A percentile compares a stretch with the other conserved stretches of the same genome.
Evolutionary conservation across 2,113 vertebrate species (phyloP).

Genomic region (Thermophis baileyi): DNA sequence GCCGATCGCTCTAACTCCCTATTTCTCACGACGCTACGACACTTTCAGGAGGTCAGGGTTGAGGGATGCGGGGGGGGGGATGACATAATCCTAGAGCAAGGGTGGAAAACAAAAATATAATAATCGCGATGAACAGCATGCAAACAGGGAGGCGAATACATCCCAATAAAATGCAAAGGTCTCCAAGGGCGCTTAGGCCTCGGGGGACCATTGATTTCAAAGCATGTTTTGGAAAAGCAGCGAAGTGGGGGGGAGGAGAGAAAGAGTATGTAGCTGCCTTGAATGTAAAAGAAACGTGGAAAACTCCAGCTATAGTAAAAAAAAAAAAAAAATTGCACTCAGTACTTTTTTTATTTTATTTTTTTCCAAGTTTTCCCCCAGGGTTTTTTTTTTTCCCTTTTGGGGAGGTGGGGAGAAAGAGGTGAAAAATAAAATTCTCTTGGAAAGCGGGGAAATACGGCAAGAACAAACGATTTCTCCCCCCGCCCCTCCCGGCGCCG

Average conservation of each 20-base stretch:
- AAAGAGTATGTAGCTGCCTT: neutral
- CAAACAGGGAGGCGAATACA: neutral
- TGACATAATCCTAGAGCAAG: constrained; percentile 4
- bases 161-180: neutral
- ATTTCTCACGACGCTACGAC: constrained; percentile 12
- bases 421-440: neutral
- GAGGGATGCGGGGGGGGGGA: neutral
- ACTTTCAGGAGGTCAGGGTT: neutral
- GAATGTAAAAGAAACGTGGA: constrained; percentile 3
- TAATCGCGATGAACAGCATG: neutral
- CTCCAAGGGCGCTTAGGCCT: constrained; percentile 37
- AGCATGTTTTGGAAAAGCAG: neutral
- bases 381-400: neutral
- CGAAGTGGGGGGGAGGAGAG: neutral
- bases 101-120: neutral
- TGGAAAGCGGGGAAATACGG: neutral
- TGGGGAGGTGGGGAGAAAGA: neutral
- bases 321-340: neutral
- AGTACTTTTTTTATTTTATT: constrained; percentile 3
- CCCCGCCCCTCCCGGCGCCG: neutral
- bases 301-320: constrained; percentile 26
- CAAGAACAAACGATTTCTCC: constrained; percentile 10
- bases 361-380: neutral
- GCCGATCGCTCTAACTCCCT: constrained; percentile 23
- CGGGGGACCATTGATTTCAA: constrained; percentile 9